Evolutionary conservation across 2,888 invertebrate species (phyloP).

Genomic region (Hymenopus coronatus): DNA sequence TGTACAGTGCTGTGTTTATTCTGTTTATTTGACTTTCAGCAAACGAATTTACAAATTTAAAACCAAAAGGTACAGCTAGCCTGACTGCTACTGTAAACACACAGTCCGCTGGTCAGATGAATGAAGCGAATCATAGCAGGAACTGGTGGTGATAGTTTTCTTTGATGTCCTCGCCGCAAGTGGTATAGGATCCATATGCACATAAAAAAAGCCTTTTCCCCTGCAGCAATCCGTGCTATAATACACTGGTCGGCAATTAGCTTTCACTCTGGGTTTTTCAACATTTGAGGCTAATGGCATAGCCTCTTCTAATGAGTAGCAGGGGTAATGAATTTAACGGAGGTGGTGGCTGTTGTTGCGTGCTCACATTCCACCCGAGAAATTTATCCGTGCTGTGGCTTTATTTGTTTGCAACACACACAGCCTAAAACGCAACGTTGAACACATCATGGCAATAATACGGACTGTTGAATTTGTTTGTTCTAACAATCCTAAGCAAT

Average conservation of each 20-base stretch:
- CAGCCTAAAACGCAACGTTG: neutral
- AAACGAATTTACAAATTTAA: neutral
- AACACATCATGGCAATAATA: neutral
- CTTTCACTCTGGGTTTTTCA: neutral
- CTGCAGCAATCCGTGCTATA: neutral
- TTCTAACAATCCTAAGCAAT: neutral
- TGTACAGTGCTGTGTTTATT: neutral
- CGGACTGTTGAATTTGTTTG: neutral
- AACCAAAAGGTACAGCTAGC: no score
- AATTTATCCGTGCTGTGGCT: neutral
- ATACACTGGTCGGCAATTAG: neutral
- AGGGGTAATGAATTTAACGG: neutral
- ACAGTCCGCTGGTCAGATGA: neutral
- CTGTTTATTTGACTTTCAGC: neutral
- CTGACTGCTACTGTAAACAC: neutral
- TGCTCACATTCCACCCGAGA: neutral
- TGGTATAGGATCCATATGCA: neutral
- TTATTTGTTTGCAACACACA: neutral
- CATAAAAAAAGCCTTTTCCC: neutral
- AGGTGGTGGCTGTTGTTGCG: neutral
- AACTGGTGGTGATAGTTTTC: neutral
- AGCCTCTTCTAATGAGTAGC: neutral
- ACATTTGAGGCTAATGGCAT: neutral
- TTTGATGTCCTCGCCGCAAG: neutral
- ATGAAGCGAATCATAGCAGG: neutral